These are phyloP conservation scores for Mormoops blainvillei DNA, from an alignment of 2,113 vertebrate species.

Conservation along the genomic window DNA sequence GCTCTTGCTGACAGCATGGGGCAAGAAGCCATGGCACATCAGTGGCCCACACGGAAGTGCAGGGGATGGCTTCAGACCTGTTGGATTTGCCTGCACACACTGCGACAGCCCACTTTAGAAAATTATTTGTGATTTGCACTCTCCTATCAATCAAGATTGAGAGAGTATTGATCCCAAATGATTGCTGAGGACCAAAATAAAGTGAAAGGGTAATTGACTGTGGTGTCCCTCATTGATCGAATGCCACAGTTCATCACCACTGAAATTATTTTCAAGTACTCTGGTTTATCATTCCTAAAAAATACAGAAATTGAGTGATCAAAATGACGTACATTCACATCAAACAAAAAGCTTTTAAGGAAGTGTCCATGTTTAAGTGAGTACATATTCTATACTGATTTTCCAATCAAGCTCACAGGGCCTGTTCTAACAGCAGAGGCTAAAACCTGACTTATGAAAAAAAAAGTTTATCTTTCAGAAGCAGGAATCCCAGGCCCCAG, in stretches of 20 bases:
- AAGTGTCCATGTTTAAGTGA: conserved; percentile 58
- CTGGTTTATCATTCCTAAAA: conserved; percentile 75
- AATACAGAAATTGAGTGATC: conserved; percentile 70
- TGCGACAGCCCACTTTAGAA: not conserved
- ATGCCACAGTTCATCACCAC: conserved; percentile 65
- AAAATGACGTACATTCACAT: conserved; percentile 59
- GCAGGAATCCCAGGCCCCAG: not conserved
- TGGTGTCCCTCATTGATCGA: conserved; percentile 74
- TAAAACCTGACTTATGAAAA: not conserved
- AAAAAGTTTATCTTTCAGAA: not conserved
- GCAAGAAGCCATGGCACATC: accelerated
- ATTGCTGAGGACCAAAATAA: conserved; percentile 79
- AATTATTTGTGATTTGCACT: conserved; percentile 63
- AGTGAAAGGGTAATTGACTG: conserved; percentile 81
- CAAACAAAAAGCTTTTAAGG: conserved; percentile 69
- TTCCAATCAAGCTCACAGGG: conserved; percentile 34
- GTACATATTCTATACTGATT: conserved; percentile 14
- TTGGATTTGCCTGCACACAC: accelerated
- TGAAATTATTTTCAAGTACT: conserved; percentile 74
- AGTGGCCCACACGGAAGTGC: not conserved
- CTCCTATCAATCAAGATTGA: conserved; percentile 78
- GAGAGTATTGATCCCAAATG: conserved; percentile 78
- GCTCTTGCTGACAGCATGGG: accelerated
- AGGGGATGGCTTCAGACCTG: not conserved
- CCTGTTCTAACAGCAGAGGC: not conserved